phyloP scores from a whole-genome alignment of 2,797 vertebrate species.

The Cuculus canorus region DNA sequence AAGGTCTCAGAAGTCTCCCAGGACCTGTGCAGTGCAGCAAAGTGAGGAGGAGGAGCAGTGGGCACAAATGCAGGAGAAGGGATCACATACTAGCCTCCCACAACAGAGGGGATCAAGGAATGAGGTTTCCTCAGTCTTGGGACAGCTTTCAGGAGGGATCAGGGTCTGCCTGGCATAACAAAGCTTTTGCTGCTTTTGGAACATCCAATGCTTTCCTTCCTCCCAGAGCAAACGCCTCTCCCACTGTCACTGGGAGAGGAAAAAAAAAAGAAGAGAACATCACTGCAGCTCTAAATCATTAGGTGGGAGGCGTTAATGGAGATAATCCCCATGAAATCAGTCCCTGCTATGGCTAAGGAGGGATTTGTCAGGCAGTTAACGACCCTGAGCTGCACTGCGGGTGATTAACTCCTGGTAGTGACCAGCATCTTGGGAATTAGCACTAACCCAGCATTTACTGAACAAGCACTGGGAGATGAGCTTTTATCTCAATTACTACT shows the following conservation, averaged over 20 bases:
- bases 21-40: neutral
- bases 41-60: neutral
- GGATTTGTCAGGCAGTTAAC: conserved; percentile 68
- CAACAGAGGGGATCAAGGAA: neutral
- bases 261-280: neutral
- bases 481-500: conserved; percentile 49
- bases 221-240: neutral
- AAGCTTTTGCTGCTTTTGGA: neutral
- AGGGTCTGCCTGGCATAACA: neutral
- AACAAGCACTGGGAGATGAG: conserved; percentile 17
- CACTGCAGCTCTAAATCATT: conserved; percentile 61
- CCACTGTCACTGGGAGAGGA: neutral
- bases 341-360: conserved; percentile 46
- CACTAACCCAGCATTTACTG: conserved; percentile 29
- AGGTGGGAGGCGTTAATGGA: conserved; percentile 44
- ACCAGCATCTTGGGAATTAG: conserved; percentile 50
- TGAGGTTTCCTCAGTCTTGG: neutral
- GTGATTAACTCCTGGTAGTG: conserved; percentile 65
- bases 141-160: neutral
- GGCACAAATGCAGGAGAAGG: accelerated
- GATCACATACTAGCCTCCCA: neutral
- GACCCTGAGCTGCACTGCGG: conserved; percentile 33
- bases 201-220: neutral
- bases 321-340: conserved; percentile 65
- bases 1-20: neutral